Conservation (phyloP, 2,888 invertebrate genomes). For the Leptopilina myrica region DNA sequence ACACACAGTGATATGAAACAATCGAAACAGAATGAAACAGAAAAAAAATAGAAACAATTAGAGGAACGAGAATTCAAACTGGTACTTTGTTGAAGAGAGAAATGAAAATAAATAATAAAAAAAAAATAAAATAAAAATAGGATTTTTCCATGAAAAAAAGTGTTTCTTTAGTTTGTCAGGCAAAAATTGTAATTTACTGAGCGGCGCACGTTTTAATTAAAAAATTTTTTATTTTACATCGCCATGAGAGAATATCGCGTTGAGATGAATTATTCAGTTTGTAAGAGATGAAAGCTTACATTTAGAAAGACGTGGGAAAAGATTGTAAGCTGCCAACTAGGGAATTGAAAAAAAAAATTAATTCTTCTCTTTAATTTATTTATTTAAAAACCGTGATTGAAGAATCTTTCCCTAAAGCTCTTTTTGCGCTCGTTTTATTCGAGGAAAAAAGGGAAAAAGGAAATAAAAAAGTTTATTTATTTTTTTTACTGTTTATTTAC, state of each 20-base stretch:
- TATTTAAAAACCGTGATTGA: background rate
- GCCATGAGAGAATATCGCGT: background rate
- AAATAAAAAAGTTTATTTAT: too few relatives aligned
- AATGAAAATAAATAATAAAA: background rate
- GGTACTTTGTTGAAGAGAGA: background rate
- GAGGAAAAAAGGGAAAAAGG: too few relatives aligned
- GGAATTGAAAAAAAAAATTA: background rate
- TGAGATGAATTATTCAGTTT: constrained; percentile 27
- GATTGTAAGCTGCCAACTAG: background rate
- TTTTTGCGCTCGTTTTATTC: too few relatives aligned
- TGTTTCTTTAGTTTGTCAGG: background rate
- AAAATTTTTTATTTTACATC: constrained; percentile 27
- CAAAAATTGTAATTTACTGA: constrained; percentile 7
- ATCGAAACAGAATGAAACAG: background rate
- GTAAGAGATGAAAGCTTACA: constrained; percentile 1
- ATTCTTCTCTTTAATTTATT: constrained; percentile 23
- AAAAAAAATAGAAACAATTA: constrained; percentile 4
- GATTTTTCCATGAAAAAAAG: background rate
- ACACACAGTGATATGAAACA: background rate
- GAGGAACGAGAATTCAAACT: background rate
- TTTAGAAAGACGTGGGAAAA: constrained; percentile 12
- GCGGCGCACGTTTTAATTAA: constrained; percentile 20
- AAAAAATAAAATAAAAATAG: background rate
- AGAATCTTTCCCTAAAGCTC: background rate
- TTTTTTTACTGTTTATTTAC: too few relatives aligned